Evolutionary conservation across 2,113 vertebrate genomes (phyloP).

Genomic region (Alligator sinensis): DNA sequence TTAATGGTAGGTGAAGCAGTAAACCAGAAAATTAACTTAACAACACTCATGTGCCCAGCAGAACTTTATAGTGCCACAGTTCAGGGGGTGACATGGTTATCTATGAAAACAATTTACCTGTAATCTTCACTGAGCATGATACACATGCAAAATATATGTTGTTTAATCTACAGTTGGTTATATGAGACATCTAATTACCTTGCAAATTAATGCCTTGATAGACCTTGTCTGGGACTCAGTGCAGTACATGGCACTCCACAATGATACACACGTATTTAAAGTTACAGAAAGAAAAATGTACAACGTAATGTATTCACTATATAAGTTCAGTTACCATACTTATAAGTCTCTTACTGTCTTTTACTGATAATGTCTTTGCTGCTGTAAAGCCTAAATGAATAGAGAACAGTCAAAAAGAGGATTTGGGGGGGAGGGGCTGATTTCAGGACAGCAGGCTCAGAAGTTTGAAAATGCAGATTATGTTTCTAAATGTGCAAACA

Average conservation of each 20-base stretch:
- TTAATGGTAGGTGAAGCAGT: not conserved
- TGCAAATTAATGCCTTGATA: not conserved
- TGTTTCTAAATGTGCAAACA: too few relatives aligned
- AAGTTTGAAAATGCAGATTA: not conserved
- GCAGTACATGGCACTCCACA: not conserved
- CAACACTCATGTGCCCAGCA: not conserved
- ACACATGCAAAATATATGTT: not conserved
- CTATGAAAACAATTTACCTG: not conserved
- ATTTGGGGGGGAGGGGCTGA: not conserved
- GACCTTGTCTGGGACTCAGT: not conserved
- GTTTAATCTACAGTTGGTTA: not conserved
- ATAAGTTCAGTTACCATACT: too few relatives aligned
- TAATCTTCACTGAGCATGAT: not conserved
- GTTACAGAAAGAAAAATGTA: not conserved
- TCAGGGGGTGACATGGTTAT: not conserved
- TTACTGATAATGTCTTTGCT: not conserved
- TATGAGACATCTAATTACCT: not conserved
- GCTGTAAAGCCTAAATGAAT: not conserved
- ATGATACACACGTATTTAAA: not conserved
- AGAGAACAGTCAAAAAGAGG: not conserved
- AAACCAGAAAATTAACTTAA: not conserved
- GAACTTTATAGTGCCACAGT: not conserved
- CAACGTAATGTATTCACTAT: rapidly evolving
- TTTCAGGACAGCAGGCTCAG: not conserved
- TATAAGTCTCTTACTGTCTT: not conserved